phyloP scores from a whole-genome alignment of 2,797 vertebrate species.

The Lycodopsis pacificus region DNA sequence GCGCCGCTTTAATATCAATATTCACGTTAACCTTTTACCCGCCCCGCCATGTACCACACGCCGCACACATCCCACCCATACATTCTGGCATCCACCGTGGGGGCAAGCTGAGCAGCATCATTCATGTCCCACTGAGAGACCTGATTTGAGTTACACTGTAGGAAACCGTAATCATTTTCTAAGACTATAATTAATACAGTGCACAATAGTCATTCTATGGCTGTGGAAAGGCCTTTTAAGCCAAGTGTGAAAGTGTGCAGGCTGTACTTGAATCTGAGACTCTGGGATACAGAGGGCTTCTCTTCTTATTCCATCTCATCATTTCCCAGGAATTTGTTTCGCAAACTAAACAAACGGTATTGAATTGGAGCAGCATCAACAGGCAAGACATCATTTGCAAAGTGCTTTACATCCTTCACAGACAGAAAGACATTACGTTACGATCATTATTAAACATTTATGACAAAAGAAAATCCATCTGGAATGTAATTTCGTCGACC shows the following conservation, averaged over 20 bases:
- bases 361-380: neutral
- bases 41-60: constrained; percentile 62
- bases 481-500: neutral
- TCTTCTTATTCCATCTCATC: constrained; percentile 1
- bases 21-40: constrained; percentile 88
- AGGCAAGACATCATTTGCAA: neutral
- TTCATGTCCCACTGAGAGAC: constrained; percentile 20
- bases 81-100: constrained; percentile 40
- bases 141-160: constrained; percentile 17
- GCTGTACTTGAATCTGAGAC: neutral
- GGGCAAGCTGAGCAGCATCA: constrained; percentile 37
- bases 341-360: neutral
- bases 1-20: constrained; percentile 86
- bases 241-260: neutral
- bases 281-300: neutral
- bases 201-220: neutral
- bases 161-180: constrained; percentile 8
- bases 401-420: neutral
- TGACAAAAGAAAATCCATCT: neutral
- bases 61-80: constrained; percentile 59
- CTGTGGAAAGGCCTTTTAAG: neutral
- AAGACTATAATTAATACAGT: neutral
- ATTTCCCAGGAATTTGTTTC: constrained; percentile 8
- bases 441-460: neutral
- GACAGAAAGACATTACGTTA: neutral